Evolutionary conservation across 92 coral and sea anemone genomes (phyloP).

Genomic region (Zoanthus sansibaricus): DNA sequence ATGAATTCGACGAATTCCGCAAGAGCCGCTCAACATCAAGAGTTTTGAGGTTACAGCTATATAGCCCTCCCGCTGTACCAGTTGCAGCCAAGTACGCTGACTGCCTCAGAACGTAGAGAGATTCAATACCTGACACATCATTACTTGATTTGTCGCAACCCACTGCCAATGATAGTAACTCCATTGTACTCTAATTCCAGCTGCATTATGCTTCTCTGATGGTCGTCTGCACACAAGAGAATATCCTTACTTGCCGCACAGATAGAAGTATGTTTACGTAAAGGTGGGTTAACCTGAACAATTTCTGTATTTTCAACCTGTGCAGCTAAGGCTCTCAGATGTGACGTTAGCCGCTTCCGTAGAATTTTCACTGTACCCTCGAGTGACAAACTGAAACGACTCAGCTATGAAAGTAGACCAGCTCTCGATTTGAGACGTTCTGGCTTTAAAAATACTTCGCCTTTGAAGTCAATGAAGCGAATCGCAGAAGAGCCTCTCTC

Average conservation of each 20-base stretch:
- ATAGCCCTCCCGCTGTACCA: no score
- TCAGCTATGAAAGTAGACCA: no score
- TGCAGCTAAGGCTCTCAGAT: no score
- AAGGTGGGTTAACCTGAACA: conserved; percentile 6
- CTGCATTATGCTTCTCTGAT: conserved; percentile 29
- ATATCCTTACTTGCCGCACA: conserved; percentile 56
- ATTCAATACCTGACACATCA: no score
- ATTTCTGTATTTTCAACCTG: neutral
- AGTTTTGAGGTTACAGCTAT: no score
- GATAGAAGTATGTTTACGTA: conserved; percentile 50
- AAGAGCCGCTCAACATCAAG: no score
- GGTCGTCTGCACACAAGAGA: conserved; percentile 57
- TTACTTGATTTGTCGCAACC: no score
- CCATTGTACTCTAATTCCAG: conserved; percentile 1
- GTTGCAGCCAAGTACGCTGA: no score
- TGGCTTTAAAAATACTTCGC: conserved; percentile 42
- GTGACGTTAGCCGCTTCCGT: conserved; percentile 37
- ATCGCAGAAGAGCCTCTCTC: conserved; percentile 55
- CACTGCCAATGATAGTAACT: no score
- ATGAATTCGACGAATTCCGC: no score
- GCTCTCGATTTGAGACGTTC: conserved; percentile 48
- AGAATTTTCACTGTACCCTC: conserved; percentile 33
- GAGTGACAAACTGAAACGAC: no score
- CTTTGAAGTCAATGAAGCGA: conserved; percentile 53
- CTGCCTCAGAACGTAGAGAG: no score